Evolutionary conservation across 2,888 invertebrate genomes (phyloP).

Genomic region (Stegophylla sp.): DNA sequence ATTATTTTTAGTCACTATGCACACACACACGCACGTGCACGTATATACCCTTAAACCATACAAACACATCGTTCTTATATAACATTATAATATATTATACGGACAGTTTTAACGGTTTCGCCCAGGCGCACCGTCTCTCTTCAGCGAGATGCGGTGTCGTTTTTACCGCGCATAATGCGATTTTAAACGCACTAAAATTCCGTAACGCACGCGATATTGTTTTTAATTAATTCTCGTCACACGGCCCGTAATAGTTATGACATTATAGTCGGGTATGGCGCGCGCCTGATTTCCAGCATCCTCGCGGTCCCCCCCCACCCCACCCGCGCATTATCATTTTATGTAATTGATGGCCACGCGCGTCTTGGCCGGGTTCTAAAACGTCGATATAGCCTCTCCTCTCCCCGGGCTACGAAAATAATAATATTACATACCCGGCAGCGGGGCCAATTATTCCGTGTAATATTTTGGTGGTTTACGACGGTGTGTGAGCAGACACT

Average conservation of each 20-base stretch:
- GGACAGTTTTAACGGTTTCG: conserved; percentile 23
- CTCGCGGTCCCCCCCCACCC: conserved; percentile 32
- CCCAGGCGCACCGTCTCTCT: not conserved
- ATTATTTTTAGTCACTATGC: conserved; percentile 31
- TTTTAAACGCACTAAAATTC: conserved; percentile 57
- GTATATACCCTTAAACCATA: too few species aligned
- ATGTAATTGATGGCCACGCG: conserved; percentile 49
- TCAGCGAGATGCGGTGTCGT: conserved; percentile 45
- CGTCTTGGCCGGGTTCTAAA: conserved; percentile 19
- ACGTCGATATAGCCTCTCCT: conserved; percentile 22
- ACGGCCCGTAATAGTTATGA: conserved; percentile 15
- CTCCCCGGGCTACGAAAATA: too few species aligned
- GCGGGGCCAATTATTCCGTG: too few species aligned
- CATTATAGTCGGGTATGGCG: conserved; percentile 16
- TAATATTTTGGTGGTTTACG: too few species aligned
- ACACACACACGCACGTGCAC: too few species aligned
- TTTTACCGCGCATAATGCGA: conserved; percentile 45
- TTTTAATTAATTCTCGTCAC: conserved; percentile 57
- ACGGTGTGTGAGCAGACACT: too few species aligned
- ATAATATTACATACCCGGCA: too few species aligned
- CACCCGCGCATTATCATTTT: too few species aligned
- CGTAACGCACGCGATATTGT: conserved; percentile 27
- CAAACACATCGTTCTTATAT: too few species aligned
- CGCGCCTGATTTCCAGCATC: too few species aligned
- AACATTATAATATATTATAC: too few species aligned